These are phyloP conservation scores for human (Homo sapiens) DNA, from an alignment of 2,113 vertebrate genomes.

Conservation along the genomic window GRCh38 chr17:52314501-52315000, in stretches of 20 bases:
- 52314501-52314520: neutral
- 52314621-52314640: neutral
- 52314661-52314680: neutral
- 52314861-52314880: neutral
- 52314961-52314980: neutral
- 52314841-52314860: neutral
- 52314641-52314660: neutral
- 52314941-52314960: neutral
- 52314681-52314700: neutral
- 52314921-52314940: neutral
- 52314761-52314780: neutral
- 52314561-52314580: neutral
- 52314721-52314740: neutral
- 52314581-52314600: neutral
- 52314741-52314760: neutral
- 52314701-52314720: neutral
- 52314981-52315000: neutral
- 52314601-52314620: neutral
- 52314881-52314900: neutral
- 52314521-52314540: neutral
- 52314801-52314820: neutral
- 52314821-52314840: neutral
- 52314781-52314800: neutral
- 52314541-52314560: neutral
- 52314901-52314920: neutral